These are phyloP conservation scores for Columba janthina DNA, from an alignment of 2,113 vertebrate species.

Conservation along the genomic window DNA sequence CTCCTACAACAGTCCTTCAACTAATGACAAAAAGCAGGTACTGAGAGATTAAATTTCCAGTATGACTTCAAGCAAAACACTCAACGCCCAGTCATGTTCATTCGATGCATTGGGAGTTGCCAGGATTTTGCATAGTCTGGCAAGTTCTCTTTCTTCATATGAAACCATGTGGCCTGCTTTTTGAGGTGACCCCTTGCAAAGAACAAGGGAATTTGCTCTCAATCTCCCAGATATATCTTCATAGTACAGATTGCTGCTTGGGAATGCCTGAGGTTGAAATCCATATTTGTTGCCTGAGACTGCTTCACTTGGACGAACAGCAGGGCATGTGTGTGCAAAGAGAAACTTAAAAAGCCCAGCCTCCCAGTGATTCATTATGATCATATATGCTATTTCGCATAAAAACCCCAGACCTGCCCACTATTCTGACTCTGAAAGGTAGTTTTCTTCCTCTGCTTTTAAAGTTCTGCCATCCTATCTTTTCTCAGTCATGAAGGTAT, in stretches of 20 bases:
- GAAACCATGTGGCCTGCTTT: background rate
- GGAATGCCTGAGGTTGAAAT: background rate
- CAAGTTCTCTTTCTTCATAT: background rate
- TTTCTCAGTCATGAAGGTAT: background rate
- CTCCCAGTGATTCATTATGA: background rate
- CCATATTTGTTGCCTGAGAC: background rate
- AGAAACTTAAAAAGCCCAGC: background rate
- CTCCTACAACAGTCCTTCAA: background rate
- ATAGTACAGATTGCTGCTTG: background rate
- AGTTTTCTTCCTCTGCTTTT: background rate
- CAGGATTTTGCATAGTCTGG: background rate
- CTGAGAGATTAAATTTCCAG: background rate
- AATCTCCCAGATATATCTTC: background rate
- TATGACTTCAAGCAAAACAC: background rate
- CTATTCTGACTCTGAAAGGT: background rate
- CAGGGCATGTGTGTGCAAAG: background rate
- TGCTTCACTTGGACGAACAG: background rate
- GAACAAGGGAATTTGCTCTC: background rate
- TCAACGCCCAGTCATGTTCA: background rate
- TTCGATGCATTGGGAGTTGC: accelerated
- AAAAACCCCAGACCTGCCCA: background rate
- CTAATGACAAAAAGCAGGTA: background rate
- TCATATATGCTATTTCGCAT: background rate
- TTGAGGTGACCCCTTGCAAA: background rate
- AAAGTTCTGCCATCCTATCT: background rate